phyloP scores from a whole-genome alignment of 2,113 vertebrate genomes.

The Origma solitaria region DNA sequence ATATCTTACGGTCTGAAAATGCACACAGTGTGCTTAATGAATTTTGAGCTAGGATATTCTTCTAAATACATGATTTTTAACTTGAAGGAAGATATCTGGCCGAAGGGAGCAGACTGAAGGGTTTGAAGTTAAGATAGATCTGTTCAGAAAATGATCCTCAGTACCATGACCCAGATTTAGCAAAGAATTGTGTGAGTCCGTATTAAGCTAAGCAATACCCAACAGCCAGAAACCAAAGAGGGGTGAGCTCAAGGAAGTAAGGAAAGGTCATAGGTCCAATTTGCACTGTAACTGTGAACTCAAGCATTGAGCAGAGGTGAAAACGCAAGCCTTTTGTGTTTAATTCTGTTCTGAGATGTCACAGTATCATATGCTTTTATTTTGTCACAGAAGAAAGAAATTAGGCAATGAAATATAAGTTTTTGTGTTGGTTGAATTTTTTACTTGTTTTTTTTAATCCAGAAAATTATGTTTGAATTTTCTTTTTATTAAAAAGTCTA shows the following conservation, averaged over 20 bases:
- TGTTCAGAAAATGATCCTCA: not conserved
- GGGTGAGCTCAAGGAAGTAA: not conserved
- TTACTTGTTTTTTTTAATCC: not conserved
- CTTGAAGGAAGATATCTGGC: not conserved
- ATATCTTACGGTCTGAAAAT: not conserved
- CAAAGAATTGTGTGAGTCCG: not conserved
- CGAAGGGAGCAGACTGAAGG: not conserved
- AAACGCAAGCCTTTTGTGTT: not conserved
- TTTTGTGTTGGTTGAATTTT: not conserved
- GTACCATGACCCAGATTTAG: not conserved
- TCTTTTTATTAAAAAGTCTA: not conserved
- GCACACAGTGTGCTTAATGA: not conserved
- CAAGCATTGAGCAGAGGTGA: not conserved
- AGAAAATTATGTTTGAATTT: not conserved
- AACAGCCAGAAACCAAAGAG: not conserved
- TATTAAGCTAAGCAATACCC: not conserved
- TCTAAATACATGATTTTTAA: not conserved
- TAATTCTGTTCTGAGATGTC: not conserved
- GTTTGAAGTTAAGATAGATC: not conserved
- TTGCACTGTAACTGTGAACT: not conserved
- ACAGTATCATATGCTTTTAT: not conserved
- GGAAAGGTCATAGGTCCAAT: not conserved
- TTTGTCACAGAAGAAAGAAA: not conserved
- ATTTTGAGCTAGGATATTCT: not conserved
- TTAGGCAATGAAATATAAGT: not conserved